Conservation (phyloP, 1,140 invertebrate species). For the Drosophila murphyi region DNA sequence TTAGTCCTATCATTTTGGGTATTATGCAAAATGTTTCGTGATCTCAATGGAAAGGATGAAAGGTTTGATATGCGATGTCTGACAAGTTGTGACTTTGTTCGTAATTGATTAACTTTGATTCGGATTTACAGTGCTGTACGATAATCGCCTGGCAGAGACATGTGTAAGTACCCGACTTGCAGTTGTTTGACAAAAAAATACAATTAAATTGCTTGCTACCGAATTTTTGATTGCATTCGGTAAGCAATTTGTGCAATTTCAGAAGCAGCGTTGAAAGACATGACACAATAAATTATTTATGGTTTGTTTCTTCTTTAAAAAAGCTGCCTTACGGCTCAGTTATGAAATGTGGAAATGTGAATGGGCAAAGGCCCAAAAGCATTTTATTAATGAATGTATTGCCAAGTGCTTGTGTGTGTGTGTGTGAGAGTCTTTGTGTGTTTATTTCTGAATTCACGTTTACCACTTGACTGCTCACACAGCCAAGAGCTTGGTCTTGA, state of each 20-base stretch:
- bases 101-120: slow-evolving; percentile 80
- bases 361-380: slow-evolving; percentile 62
- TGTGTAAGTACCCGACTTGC: slow-evolving; percentile 35
- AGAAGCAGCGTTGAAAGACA: slow-evolving; percentile 4
- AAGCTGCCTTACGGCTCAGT: slow-evolving; percentile 30
- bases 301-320: slow-evolving; percentile 11
- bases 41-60: slow-evolving; percentile 22
- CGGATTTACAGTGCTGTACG: slow-evolving; percentile 18
- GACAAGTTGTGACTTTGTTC: slow-evolving; percentile 62
- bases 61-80: slow-evolving; percentile 55
- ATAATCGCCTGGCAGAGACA: slow-evolving; percentile 23
- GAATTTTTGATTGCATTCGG: slow-evolving; percentile 14
- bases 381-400: slow-evolving; percentile 78
- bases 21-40: slow-evolving; percentile 58
- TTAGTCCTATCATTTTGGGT: slow-evolving; percentile 7
- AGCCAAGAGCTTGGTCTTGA: slow-evolving; percentile 46
- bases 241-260: slow-evolving; percentile 13
- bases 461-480: slow-evolving; percentile 74
- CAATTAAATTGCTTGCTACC: slow-evolving; percentile 31
- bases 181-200: slow-evolving; percentile 21
- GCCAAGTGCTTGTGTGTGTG: slow-evolving; percentile 39
- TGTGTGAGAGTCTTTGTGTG: slow-evolving; percentile 4
- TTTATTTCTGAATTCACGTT: slow-evolving; percentile 51
- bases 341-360: slow-evolving; percentile 39
- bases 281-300: slow-evolving; percentile 49